phyloP scores from a whole-genome alignment of 2,113 vertebrate genomes.

The Pseudois nayaur region DNA sequence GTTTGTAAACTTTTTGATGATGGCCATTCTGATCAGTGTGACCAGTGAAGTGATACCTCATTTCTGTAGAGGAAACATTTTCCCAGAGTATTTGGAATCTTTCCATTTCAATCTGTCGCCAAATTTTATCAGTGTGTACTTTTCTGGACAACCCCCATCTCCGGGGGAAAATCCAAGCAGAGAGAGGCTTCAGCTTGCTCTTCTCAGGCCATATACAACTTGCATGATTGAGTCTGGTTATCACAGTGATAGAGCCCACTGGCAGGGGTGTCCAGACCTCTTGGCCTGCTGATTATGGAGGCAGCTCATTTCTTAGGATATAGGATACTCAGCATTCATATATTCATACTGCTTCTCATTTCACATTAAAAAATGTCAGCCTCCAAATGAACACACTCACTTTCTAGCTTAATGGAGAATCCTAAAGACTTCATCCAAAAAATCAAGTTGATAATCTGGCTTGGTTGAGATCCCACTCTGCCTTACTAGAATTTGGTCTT shows the following conservation, averaged over 20 bases:
- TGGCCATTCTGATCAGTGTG: neutral
- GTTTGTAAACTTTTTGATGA: neutral
- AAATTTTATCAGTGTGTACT: neutral
- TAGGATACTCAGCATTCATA: neutral
- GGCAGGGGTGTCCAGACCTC: neutral
- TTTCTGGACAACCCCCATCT: neutral
- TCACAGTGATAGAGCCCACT: rapidly evolving
- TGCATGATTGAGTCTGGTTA: neutral
- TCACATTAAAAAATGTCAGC: neutral
- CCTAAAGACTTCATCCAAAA: neutral
- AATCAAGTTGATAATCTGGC: neutral
- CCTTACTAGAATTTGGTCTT: neutral
- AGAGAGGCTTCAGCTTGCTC: neutral
- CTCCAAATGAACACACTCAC: neutral
- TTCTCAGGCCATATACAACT: neutral
- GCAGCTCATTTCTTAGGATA: neutral
- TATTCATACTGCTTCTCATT: neutral
- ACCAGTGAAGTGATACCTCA: neutral
- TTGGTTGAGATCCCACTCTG: neutral
- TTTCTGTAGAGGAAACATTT: neutral
- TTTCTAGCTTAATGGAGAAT: neutral
- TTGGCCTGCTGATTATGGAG: too few relatives aligned
- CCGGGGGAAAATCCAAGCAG: rapidly evolving
- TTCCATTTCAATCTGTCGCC: neutral
- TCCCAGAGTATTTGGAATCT: neutral